These are phyloP conservation scores for Engraulis encrasicolus DNA, from an alignment of 2,113 vertebrate species.

Conservation along the genomic window DNA sequence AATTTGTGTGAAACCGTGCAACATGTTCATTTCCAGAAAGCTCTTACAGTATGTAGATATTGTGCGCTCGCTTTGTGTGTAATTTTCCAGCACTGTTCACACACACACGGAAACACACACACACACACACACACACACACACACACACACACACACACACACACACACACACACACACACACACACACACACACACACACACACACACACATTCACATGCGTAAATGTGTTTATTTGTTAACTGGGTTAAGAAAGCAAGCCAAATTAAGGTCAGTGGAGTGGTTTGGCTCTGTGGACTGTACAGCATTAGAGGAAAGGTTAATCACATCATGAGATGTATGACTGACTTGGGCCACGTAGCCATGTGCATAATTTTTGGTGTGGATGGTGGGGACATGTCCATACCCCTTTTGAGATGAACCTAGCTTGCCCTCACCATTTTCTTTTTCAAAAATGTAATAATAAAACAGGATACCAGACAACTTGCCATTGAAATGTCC, in stretches of 20 bases:
- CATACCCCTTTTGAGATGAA: too few relatives aligned
- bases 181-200: too few relatives aligned
- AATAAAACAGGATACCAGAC: too few relatives aligned
- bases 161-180: background rate
- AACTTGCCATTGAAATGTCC: too few relatives aligned
- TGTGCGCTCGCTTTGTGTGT: too few relatives aligned
- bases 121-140: conserved; percentile 1
- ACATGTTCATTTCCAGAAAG: conserved; percentile 27
- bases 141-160: background rate
- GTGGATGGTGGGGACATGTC: too few relatives aligned
- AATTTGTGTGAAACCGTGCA: background rate
- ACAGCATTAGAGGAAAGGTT: conserved; percentile 51
- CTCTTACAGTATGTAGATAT: conserved; percentile 56
- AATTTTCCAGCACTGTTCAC: background rate
- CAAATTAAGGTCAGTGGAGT: conserved; percentile 20
- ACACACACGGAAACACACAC: too few relatives aligned
- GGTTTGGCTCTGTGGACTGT: background rate
- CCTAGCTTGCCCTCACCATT: too few relatives aligned
- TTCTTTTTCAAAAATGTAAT: too few relatives aligned
- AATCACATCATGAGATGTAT: conserved; percentile 60
- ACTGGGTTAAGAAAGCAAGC: conserved; percentile 24
- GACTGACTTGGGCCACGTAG: conserved; percentile 42
- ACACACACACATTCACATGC: too few relatives aligned
- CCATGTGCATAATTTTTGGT: too few relatives aligned
- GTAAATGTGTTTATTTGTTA: conserved; percentile 25